Conservation (phyloP, 1,140 invertebrate species). For the Caenorhabditis elegans region DNA sequence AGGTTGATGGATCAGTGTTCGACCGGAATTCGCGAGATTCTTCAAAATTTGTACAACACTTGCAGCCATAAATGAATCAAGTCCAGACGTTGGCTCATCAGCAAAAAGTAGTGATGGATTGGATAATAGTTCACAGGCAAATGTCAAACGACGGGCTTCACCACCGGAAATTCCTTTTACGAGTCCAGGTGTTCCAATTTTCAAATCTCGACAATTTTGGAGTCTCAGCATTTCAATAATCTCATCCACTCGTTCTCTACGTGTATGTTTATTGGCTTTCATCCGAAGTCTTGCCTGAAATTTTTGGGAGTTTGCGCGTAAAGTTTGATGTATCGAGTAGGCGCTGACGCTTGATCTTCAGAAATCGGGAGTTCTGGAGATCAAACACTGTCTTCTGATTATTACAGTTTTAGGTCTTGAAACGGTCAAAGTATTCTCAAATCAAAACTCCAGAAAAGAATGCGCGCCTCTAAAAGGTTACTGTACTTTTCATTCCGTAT, state of each 20-base stretch:
- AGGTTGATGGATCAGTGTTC: slow-evolving; percentile 83
- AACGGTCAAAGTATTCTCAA: too few relatives aligned
- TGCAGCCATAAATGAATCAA: slow-evolving; percentile 80
- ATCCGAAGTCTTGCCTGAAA: not conserved
- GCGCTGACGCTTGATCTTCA: too few relatives aligned
- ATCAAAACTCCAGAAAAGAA: too few relatives aligned
- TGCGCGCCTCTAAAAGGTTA: too few relatives aligned
- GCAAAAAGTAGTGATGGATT: slow-evolving; percentile 79
- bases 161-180: slow-evolving; percentile 66
- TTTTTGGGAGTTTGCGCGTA: not conserved
- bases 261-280: not conserved
- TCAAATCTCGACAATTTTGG: slow-evolving; percentile 60
- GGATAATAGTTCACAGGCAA: slow-evolving; percentile 72
- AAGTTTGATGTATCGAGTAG: too few relatives aligned
- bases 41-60: slow-evolving; percentile 74
- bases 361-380: too few relatives aligned
- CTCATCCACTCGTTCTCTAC: slow-evolving; percentile 34
- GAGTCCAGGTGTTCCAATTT: slow-evolving; percentile 57
- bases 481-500: too few relatives aligned
- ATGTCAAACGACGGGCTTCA: slow-evolving; percentile 69
- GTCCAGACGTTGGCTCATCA: slow-evolving; percentile 80
- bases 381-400: too few relatives aligned
- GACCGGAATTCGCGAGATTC: slow-evolving; percentile 73
- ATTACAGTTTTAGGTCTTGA: too few relatives aligned
- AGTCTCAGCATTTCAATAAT: slow-evolving; percentile 63